A percentile compares a stretch with the other conserved stretches of the same genome.
Conservation (phyloP, 2,888 invertebrate genomes). For the Ophion obscuratus region DNA sequence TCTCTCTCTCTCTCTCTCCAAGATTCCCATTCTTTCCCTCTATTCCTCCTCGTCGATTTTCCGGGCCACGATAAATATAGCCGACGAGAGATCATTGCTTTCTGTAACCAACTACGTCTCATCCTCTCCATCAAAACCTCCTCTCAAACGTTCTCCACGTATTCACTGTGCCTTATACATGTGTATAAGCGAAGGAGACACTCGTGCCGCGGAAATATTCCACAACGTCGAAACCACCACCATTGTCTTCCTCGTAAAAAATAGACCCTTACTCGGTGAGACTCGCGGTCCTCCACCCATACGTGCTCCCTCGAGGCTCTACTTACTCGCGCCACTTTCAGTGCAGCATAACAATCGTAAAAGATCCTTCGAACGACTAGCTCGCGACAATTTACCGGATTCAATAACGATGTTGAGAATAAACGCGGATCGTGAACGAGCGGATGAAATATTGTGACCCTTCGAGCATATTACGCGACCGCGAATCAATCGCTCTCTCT, state of each 20-base stretch:
- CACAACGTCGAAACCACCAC: neutral
- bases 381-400: neutral
- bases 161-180: constrained; percentile 1
- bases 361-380: neutral
- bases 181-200: constrained; percentile 23
- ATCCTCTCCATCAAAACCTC: neutral
- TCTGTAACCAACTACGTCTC: constrained; percentile 34
- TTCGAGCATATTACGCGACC: constrained; percentile 10
- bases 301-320: neutral
- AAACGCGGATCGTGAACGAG: constrained; percentile 22
- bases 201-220: constrained; percentile 19
- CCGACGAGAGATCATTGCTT: constrained; percentile 1
- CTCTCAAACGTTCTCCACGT: constrained; percentile 1
- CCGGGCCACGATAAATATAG: neutral
- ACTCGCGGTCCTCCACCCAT: neutral
- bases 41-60: neutral
- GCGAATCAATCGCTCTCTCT: constrained; percentile 25
- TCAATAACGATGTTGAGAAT: constrained; percentile 21
- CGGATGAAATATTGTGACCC: constrained; percentile 22
- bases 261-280: neutral
- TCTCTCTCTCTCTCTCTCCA: neutral
- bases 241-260: constrained; percentile 40
- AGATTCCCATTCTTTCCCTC: neutral
- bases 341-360: constrained; percentile 16
- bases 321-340: neutral